phyloP scores from a whole-genome alignment of 1,140 invertebrate species.

The Caenorhabditis brenneri region DNA sequence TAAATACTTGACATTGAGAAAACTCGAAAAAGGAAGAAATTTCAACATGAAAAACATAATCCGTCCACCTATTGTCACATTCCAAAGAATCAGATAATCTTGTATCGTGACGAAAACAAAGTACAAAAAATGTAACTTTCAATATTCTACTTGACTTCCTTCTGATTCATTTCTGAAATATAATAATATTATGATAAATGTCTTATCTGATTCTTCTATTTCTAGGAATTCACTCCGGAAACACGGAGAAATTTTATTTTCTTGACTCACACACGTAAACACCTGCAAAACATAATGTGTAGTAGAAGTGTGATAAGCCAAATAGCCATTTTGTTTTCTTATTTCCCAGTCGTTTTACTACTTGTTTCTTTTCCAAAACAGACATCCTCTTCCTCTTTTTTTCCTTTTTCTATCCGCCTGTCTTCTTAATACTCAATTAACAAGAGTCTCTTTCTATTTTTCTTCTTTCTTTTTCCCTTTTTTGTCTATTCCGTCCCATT shows the following conservation, averaged over 20 bases:
- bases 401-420: slow-evolving; percentile 59
- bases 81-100: too few species aligned
- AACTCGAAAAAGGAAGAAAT: not conserved
- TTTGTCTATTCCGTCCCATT: not conserved
- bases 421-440: slow-evolving; percentile 15
- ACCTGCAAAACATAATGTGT: not conserved
- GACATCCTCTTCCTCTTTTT: not conserved
- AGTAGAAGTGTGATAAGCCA: not conserved
- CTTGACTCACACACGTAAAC: not conserved
- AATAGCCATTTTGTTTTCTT: not conserved
- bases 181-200: not conserved
- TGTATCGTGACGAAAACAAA: too few species aligned
- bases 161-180: too few species aligned
- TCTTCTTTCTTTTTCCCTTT: not conserved
- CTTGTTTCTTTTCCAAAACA: not conserved
- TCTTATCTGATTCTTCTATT: not conserved
- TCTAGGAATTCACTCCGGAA: not conserved
- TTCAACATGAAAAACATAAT: not conserved
- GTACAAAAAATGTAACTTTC: too few species aligned
- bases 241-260: not conserved
- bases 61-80: too few species aligned
- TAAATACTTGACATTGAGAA: too few species aligned
- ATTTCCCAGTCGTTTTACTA: not conserved
- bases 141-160: too few species aligned
- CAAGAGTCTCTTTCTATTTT: not conserved